These are phyloP conservation scores for Melieria picta DNA, from an alignment of 2,888 invertebrate genomes.

Conservation along the genomic window DNA sequence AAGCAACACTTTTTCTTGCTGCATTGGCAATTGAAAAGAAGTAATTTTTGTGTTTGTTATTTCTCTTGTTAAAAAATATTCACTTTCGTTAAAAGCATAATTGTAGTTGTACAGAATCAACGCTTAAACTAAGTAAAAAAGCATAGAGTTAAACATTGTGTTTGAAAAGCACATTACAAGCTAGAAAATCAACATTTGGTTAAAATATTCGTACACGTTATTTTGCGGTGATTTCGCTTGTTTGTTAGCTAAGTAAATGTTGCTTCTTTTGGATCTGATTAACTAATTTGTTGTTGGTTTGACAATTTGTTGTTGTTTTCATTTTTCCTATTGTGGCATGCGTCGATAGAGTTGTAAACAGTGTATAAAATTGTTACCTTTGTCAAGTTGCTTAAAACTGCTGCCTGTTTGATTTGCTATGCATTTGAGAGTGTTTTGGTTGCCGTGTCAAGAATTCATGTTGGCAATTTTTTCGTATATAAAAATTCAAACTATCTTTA, in stretches of 20 bases:
- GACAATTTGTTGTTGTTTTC: background rate
- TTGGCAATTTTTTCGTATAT: background rate
- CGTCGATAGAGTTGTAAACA: background rate
- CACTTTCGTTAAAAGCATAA: background rate
- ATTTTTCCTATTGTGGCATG: background rate
- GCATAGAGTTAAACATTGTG: background rate
- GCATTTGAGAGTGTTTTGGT: background rate
- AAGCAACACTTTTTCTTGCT: no score
- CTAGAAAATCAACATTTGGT: background rate
- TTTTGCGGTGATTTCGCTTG: no score
- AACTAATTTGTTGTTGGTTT: background rate
- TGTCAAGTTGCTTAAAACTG: no score
- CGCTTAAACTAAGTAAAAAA: constrained; percentile 1
- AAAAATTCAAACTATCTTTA: no score
- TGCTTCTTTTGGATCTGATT: no score
- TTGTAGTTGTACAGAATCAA: constrained; percentile 15
- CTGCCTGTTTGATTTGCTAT: no score
- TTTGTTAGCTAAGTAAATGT: no score
- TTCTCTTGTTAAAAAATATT: background rate
- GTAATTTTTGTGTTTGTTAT: background rate
- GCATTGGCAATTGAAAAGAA: no score
- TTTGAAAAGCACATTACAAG: background rate
- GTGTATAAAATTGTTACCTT: no score
- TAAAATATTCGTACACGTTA: background rate
- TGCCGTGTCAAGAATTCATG: background rate